phyloP scores from a whole-genome alignment of 2,888 invertebrate genomes.

The Gastracanthus pulcherrimus region DNA sequence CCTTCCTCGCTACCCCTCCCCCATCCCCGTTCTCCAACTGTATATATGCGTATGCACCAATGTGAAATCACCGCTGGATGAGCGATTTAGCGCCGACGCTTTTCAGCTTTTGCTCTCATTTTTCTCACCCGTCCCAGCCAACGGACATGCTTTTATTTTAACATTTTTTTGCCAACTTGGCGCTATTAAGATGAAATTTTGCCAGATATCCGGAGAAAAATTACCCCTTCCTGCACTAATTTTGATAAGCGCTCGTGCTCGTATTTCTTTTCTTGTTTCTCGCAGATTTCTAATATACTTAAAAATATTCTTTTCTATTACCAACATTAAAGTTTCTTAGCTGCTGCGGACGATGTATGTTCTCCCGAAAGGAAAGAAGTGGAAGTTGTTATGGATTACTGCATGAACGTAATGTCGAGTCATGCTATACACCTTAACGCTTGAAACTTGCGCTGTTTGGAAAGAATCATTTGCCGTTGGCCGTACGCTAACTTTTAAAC shows the following conservation, averaged over 20 bases:
- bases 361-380: neutral
- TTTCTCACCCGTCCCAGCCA: neutral
- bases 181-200: slow-evolving; percentile 16
- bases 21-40: too few species aligned
- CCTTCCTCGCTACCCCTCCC: neutral
- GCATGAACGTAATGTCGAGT: neutral
- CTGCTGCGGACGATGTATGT: neutral
- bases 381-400: neutral
- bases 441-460: slow-evolving; percentile 29
- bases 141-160: neutral
- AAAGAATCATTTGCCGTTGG: slow-evolving; percentile 40
- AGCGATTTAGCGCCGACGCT: neutral
- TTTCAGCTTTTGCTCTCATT: slow-evolving; percentile 3
- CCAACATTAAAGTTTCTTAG: neutral
- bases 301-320: neutral
- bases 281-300: neutral
- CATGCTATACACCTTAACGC: slow-evolving; percentile 9
- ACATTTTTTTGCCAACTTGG: slow-evolving; percentile 5
- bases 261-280: neutral
- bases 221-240: neutral
- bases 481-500: slow-evolving; percentile 35
- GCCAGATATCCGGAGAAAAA: too few species aligned
- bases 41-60: neutral
- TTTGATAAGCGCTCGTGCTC: neutral
- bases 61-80: neutral